phyloP scores from a whole-genome alignment of 2,113 vertebrate genomes.

The Epinephelus lanceolatus region DNA sequence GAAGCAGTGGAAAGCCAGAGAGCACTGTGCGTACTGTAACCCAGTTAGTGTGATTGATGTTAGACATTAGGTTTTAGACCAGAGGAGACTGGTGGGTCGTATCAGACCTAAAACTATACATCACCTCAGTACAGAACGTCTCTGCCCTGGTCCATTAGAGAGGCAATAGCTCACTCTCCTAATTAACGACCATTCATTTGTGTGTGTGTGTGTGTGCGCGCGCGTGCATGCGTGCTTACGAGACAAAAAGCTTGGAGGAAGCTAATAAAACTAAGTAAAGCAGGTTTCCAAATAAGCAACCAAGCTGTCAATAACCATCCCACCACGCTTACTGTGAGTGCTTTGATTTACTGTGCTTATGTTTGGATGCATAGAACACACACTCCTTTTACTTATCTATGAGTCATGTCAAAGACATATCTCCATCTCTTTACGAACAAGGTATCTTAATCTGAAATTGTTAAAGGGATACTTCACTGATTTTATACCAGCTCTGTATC shows the following conservation, averaged over 20 bases:
- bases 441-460: not conserved
- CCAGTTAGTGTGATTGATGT: conserved; percentile 66
- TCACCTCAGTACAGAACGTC: conserved; percentile 35
- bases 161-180: conserved; percentile 54
- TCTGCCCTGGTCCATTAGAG: conserved; percentile 55
- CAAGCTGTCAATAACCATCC: conserved; percentile 13
- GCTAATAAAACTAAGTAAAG: conserved; percentile 47
- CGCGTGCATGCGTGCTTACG: not conserved
- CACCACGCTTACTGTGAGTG: not conserved
- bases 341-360: not conserved
- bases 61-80: conserved; percentile 51
- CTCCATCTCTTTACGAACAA: not conserved
- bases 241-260: conserved; percentile 6
- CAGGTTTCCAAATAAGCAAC: conserved; percentile 21
- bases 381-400: not conserved
- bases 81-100: conserved; percentile 8
- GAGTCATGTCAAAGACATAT: not conserved
- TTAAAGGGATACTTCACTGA: not conserved
- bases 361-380: not conserved
- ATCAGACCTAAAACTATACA: conserved; percentile 48
- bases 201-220: conserved; percentile 1
- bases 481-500: too few relatives aligned
- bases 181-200: conserved; percentile 63
- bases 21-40: not conserved
- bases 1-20: not conserved